Base-by-base conservation (phyloP, 92 coral and sea anemone genomes). In the Zoanthus gigantus region DNA sequence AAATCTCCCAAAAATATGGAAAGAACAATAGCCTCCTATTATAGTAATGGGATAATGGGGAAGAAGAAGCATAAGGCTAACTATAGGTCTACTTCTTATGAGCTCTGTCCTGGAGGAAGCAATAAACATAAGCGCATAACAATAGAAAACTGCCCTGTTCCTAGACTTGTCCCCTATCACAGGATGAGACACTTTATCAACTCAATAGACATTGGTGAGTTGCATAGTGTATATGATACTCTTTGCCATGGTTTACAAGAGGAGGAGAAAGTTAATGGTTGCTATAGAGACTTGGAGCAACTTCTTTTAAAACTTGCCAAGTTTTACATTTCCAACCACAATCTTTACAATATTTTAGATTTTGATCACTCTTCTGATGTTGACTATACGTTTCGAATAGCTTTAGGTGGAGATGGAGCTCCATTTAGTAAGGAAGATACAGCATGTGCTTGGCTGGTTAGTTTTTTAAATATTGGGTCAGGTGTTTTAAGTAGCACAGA, bases 21-120 rank as follows among this genome's bases (percentile, higher is more conserved):
- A 54, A 71, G 95, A 34, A 93, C 93, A 80, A 78, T 90, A 18
- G 87, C 87, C 0, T 91, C 87, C 0, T 93, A 93, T 75, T 93
- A 90, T 65, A 90, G 87, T 93, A 86, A 91, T 47, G 95, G 95
- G 79, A 89, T 90, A 42, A 84, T 84, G 82, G 95, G 93, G 15
- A 93, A 93, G 66, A 69, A 88, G 1, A 93, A 88, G 73, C 90
- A 90, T 76, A 83, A 61, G 29, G 69, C 69, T 61, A 61, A 61
- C 69, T 61, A 61, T 61, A 61, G 69, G 69, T 61, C 0, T 61
- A 61, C 69, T 61, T 61, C 69, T 61, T n/a, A 61, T 61, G 69
- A 0, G 69, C 69, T 61, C 69, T 61, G 69, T 61, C 69, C 69
- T 0, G 9, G 69, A 61, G 29, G 3, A 61, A 61, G 69, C 69